Conservation (phyloP, 2,888 invertebrate species). For the Biston betularia region DNA sequence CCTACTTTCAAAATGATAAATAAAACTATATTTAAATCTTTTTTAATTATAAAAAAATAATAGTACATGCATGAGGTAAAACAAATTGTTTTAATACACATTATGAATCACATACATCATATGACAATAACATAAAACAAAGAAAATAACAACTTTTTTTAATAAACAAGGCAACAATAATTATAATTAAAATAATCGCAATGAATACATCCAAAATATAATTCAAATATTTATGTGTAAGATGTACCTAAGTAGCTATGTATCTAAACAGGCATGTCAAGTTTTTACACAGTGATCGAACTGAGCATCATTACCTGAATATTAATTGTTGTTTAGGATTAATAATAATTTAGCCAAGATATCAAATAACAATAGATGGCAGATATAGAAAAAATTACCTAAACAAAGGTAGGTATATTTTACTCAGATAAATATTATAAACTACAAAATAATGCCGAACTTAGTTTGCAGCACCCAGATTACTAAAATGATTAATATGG, state of each 20-base stretch:
- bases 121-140: slow-evolving; percentile 36
- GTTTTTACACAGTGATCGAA: not conserved
- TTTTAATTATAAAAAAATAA: slow-evolving; percentile 19
- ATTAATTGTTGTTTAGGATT: too few relatives aligned
- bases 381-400: too few relatives aligned
- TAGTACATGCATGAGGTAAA: slow-evolving; percentile 21
- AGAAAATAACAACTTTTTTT: slow-evolving; percentile 40
- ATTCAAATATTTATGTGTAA: not conserved
- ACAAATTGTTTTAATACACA: slow-evolving; percentile 30
- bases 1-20: slow-evolving; percentile 1
- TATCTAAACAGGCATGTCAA: not conserved
- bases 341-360: too few relatives aligned
- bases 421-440: too few relatives aligned
- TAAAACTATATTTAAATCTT: slow-evolving; percentile 17
- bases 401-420: too few relatives aligned
- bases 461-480: too few relatives aligned
- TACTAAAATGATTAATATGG: too few relatives aligned
- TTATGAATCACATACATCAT: slow-evolving; percentile 27
- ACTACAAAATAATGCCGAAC: too few relatives aligned
- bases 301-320: not conserved
- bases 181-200: slow-evolving; percentile 32
- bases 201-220: not conserved
- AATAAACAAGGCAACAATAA: slow-evolving; percentile 36
- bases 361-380: too few relatives aligned
- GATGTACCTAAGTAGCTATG: not conserved